These are phyloP conservation scores for Nineta flava DNA, from an alignment of 2,888 invertebrate species.

Conservation along the genomic window DNA sequence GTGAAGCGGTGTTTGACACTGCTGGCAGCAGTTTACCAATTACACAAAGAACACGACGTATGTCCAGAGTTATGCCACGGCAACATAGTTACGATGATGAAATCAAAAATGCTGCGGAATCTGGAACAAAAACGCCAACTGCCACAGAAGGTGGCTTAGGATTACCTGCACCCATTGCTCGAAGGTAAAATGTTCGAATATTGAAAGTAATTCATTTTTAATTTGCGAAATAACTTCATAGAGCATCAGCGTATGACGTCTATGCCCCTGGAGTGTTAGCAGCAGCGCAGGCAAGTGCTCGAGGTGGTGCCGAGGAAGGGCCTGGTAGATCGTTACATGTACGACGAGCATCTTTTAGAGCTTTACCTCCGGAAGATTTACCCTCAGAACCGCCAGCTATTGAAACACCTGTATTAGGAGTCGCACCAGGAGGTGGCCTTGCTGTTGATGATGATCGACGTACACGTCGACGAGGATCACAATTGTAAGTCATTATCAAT, in stretches of 20 bases:
- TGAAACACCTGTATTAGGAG: slow-evolving; percentile 26
- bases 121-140: slow-evolving; percentile 16
- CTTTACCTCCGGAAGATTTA: slow-evolving; percentile 35
- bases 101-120: slow-evolving; percentile 28
- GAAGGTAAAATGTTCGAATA: slow-evolving; percentile 31
- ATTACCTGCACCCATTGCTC: slow-evolving; percentile 56
- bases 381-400: slow-evolving; percentile 35
- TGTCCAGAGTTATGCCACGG: slow-evolving; percentile 43
- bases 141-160: slow-evolving; percentile 30
- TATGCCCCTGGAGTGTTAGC: slow-evolving; percentile 46
- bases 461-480: slow-evolving; percentile 62
- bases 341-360: slow-evolving; percentile 40
- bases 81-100: slow-evolving; percentile 81
- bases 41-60: slow-evolving; percentile 35
- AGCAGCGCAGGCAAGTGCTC: slow-evolving; percentile 22
- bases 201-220: neutral
- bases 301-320: slow-evolving; percentile 9
- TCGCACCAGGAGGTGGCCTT: slow-evolving; percentile 24
- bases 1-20: slow-evolving; percentile 14
- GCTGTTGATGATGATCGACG: slow-evolving; percentile 58
- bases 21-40: slow-evolving; percentile 15
- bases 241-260: slow-evolving; percentile 74
- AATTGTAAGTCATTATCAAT: slow-evolving; percentile 46
- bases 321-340: slow-evolving; percentile 6
- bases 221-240: slow-evolving; percentile 15